Evolutionary conservation across 2,888 invertebrate species (phyloP).

Genomic region (Pyrrhia umbra): DNA sequence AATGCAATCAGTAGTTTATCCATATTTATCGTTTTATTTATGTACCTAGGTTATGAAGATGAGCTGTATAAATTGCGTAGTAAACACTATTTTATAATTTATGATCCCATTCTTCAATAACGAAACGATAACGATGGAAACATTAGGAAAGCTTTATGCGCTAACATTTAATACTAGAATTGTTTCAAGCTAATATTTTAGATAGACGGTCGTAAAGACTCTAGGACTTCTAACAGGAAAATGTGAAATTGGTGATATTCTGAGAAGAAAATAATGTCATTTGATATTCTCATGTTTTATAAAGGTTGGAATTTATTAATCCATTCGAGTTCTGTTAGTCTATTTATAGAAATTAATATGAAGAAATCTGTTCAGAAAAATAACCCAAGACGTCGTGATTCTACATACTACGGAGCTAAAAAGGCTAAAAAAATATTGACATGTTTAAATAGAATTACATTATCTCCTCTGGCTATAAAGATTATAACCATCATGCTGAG

Average conservation of each 20-base stretch:
- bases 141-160: conserved; percentile 4
- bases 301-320: no score
- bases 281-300: no score
- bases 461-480: no score
- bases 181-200: conserved; percentile 1
- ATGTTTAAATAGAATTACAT: no score
- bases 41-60: background rate
- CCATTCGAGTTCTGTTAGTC: no score
- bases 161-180: background rate
- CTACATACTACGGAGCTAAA: no score
- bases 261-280: no score
- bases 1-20: background rate
- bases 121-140: background rate
- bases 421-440: no score
- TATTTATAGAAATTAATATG: no score
- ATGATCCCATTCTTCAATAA: background rate
- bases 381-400: no score
- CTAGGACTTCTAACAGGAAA: background rate
- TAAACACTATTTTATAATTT: background rate
- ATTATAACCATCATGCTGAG: background rate
- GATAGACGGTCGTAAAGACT: background rate
- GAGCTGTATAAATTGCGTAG: background rate
- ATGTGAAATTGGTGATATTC: no score
- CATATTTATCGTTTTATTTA: background rate
- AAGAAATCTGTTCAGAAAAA: no score